phyloP scores from a whole-genome alignment of 2,113 vertebrate genomes.

The Mustela nigripes region DNA sequence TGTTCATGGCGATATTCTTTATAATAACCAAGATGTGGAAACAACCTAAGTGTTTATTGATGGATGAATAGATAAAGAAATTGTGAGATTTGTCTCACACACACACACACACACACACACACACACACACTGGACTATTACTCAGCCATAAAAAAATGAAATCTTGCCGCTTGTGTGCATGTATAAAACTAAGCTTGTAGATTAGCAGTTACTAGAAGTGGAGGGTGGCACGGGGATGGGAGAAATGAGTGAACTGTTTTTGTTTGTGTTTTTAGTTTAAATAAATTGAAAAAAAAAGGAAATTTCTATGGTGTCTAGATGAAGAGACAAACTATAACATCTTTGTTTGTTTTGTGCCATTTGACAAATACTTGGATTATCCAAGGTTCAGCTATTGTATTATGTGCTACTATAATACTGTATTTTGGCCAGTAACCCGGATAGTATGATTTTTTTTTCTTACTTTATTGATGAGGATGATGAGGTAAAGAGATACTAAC shows the following conservation, averaged over 20 bases:
- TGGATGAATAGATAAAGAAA: not conserved
- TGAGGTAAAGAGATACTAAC: not conserved
- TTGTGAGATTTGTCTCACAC: not conserved
- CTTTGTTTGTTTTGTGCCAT: not conserved
- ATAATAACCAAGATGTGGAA: not conserved
- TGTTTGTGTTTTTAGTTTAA: not conserved
- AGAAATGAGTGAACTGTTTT: not conserved
- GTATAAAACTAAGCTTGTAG: not conserved
- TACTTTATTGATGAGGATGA: not conserved
- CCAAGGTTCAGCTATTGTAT: not conserved
- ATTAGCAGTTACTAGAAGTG: not conserved
- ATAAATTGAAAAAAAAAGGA: not conserved
- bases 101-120: no score
- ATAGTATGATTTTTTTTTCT: not conserved
- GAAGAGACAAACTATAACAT: not conserved
- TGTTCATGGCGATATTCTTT: not conserved
- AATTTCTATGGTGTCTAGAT: not conserved
- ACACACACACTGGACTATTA: not conserved
- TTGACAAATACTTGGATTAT: not conserved
- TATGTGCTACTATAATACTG: not conserved
- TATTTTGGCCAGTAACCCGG: not conserved
- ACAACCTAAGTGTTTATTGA: not conserved
- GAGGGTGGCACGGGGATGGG: not conserved
- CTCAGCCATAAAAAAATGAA: not conserved
- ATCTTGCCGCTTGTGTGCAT: not conserved